Base-by-base conservation (phyloP, 2,113 vertebrate genomes). In the Cottus gobio region DNA sequence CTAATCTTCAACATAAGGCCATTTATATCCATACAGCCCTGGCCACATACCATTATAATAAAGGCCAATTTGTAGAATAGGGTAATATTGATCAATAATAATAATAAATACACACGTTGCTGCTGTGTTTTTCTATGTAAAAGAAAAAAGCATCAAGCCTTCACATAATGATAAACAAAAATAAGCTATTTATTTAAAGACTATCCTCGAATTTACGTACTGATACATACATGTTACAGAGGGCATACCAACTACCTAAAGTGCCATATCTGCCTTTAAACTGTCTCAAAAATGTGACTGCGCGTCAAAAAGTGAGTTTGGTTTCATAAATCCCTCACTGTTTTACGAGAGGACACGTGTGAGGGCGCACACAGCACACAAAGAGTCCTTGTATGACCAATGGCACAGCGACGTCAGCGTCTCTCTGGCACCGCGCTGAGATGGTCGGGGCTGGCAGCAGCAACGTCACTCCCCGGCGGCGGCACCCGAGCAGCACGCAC, bases 381-480 rank as follows among this genome's bases (percentile, higher is more conserved):
- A 83, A 89, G 84, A 79, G 42, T 65, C 39, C 71, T 69, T 85
- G 85, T 83, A 5, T 24, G 50, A 52, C 52, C 72, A 8, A 1
- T 9, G 77, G 75, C 26, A 57, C 78, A 52, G 61, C 89, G 84
- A 86, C 90, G 88, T 91, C 89, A 91, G 85, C 22, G 85, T 85
- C 79, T 85, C 58, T 24, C 37, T 15, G 80, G 80, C 78, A 26
- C 80, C 7, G 78, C 67, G 84, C 85, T 2, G 56, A 71, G 75
- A 4, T 54, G 82, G 83, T 68, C 83, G 76, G 75, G 60, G 77
- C 83, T 89, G 73, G 89, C 31, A 62, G 60, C 60, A 26, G 39
- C 39, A 13, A 89, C 91, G 91, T 93, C 91, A 93, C 89, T 80
- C 69, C 79, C 82, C 63, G 85, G 65, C 87, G 79, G 84, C 79